Base-by-base conservation (phyloP, 2,113 vertebrate genomes). In the Solea solea region DNA sequence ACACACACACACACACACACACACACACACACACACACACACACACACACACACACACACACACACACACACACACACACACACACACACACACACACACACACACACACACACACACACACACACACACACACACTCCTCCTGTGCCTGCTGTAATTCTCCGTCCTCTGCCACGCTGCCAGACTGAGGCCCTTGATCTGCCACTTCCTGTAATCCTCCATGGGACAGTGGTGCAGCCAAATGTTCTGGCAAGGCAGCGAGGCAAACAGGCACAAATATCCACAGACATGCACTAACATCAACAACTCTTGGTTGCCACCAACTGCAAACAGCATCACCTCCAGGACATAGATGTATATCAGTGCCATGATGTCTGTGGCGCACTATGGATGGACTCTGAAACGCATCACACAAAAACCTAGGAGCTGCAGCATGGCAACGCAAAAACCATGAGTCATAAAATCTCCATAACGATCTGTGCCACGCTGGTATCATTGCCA, bases 141-240 rank as follows among this genome's bases (percentile, higher is more conserved):
- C 69, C 75, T 72, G 64, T 46, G 84, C 68, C 85, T 76, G 82
- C 68, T 78, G 81, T 91, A 90, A 89, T 91, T 86, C 83, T 88
- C 77, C 63, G 73, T 76, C 77, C 71, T 83, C 76, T 81, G 78
- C 85, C 81, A 61, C 41, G 9, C 79, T 88, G 83, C 88, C 85
- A 89, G 80, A 74, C 86, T 57, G 64, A 84, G 78, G 72, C 89
- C 87, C 89, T 90, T 91, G 90, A 91, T 92, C 91, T 91, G 86
- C 86, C 89, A 89, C 89, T 84, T 93, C 86, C 83, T 85, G 89
- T 89, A 87, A 88, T 86, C 82, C 88, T 89, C 89, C 52, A 68
- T 50, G 60, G 81, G 69, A 81, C 64, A 76, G 76, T 69, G 78
- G 59, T 78, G 72, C 73, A 85, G 76, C 86, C 88, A 90, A 88